Percentiles rank a stretch among this genome's conserved stretches.
phyloP scores from a whole-genome alignment of 2,113 vertebrate species.

The Platichthys stellatus region DNA sequence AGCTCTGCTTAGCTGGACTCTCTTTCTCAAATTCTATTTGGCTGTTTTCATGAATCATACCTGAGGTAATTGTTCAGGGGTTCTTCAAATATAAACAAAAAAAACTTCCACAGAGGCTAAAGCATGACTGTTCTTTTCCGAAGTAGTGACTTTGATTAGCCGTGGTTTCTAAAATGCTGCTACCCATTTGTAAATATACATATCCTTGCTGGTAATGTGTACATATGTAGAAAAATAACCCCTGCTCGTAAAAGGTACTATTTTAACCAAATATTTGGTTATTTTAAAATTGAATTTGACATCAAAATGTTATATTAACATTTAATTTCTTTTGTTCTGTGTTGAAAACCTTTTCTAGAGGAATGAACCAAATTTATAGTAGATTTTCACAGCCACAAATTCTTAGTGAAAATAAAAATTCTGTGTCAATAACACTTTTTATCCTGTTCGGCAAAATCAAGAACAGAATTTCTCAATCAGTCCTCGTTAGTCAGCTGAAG shows the following conservation, averaged over 20 bases:
- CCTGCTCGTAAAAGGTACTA: constrained; percentile 60
- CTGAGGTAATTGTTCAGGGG: constrained; percentile 29
- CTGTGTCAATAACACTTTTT: constrained; percentile 17
- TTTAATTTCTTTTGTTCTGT: constrained; percentile 65
- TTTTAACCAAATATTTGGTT: constrained; percentile 68
- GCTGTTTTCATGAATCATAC: constrained; percentile 20
- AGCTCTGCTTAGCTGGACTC: constrained; percentile 55
- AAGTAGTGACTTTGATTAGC: constrained; percentile 36
- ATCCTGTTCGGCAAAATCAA: constrained; percentile 27
- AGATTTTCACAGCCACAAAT: constrained; percentile 33
- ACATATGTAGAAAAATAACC: constrained; percentile 77
- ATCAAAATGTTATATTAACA: constrained; percentile 81
- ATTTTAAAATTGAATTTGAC: constrained; percentile 55
- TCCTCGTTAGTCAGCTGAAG: constrained; percentile 56
- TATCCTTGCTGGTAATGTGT: constrained; percentile 66
- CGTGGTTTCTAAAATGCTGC: constrained; percentile 64
- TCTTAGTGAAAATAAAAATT: constrained; percentile 15
- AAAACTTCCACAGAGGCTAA: constrained; percentile 5
- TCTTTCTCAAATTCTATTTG: constrained; percentile 54
- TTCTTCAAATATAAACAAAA: constrained; percentile 12
- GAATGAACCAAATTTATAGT: constrained; percentile 53
- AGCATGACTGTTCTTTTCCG: constrained; percentile 21
- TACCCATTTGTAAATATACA: constrained; percentile 73
- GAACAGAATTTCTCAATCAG: constrained; percentile 30
- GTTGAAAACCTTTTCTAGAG: constrained; percentile 69